These are phyloP conservation scores for Monodelphis domestica DNA, from an alignment of 2,797 vertebrate species.

Conservation along the genomic window DNA sequence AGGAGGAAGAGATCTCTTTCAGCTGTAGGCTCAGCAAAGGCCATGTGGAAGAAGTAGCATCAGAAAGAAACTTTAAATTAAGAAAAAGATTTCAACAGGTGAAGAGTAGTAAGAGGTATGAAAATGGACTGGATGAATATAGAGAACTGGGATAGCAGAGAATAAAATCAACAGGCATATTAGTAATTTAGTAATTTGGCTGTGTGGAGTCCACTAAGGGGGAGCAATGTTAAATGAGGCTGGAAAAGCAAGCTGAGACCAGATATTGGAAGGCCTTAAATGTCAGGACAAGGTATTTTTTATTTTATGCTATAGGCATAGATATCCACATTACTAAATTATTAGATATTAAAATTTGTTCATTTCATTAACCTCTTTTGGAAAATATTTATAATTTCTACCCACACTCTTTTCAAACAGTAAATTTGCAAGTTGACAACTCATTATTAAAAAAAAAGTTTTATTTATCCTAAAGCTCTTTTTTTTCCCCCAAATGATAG, in stretches of 20 bases:
- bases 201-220: not conserved
- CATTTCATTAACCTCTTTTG: not conserved
- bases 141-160: not conserved
- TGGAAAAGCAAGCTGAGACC: not conserved
- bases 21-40: not conserved
- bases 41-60: not conserved
- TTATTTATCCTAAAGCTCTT: not conserved
- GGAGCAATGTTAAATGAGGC: not conserved
- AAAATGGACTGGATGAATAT: not conserved
- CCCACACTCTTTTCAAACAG: not conserved
- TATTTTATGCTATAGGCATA: not conserved
- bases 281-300: not conserved
- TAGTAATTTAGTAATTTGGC: not conserved
- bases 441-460: not conserved
- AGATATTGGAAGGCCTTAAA: not conserved
- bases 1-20: not conserved
- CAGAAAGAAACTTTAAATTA: not conserved
- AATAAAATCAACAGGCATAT: not conserved
- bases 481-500: no score
- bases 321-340: not conserved
- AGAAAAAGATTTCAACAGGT: not conserved
- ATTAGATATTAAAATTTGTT: not conserved
- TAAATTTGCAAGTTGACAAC: not conserved
- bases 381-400: not conserved
- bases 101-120: not conserved